Evolutionary conservation across 2,888 invertebrate genomes (phyloP).

Genomic region (Zeuzera pyrina): DNA sequence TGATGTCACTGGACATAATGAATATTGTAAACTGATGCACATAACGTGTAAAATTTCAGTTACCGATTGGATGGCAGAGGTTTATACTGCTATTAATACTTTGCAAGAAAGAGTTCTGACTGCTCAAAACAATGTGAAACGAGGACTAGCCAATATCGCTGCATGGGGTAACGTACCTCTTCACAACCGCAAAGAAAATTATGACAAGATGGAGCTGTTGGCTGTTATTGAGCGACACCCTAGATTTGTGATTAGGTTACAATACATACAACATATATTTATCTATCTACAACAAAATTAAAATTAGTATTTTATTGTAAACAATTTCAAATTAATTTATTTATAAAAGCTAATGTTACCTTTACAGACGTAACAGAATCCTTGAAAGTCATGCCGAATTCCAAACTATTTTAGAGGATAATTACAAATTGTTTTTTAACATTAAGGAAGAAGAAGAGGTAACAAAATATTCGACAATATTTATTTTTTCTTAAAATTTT

Average conservation of each 20-base stretch:
- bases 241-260: slow-evolving; percentile 64
- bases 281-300: neutral
- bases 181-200: slow-evolving; percentile 77
- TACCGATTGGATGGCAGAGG: slow-evolving; percentile 78
- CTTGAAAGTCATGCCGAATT: slow-evolving; percentile 71
- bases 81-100: slow-evolving; percentile 78
- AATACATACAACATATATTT: neutral
- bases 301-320: neutral
- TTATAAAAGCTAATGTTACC: neutral
- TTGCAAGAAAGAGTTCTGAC: slow-evolving; percentile 79
- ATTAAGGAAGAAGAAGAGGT: slow-evolving; percentile 65
- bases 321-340: neutral
- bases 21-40: neutral
- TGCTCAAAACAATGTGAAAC: slow-evolving; percentile 78
- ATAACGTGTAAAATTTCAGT: slow-evolving; percentile 38
- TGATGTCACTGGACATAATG: neutral
- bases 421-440: slow-evolving; percentile 81
- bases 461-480: slow-evolving; percentile 4
- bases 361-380: slow-evolving; percentile 49
- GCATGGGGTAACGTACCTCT: slow-evolving; percentile 84
- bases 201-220: slow-evolving; percentile 62
- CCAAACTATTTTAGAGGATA: slow-evolving; percentile 71
- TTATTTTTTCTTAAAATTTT: slow-evolving; percentile 2
- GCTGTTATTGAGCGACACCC: slow-evolving; percentile 70
- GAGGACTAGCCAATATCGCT: slow-evolving; percentile 71